Percentiles rank a stretch among this genome's conserved stretches.
These are phyloP conservation scores for Menidia menidia DNA, from an alignment of 2,797 vertebrate species.

Conservation along the genomic window DNA sequence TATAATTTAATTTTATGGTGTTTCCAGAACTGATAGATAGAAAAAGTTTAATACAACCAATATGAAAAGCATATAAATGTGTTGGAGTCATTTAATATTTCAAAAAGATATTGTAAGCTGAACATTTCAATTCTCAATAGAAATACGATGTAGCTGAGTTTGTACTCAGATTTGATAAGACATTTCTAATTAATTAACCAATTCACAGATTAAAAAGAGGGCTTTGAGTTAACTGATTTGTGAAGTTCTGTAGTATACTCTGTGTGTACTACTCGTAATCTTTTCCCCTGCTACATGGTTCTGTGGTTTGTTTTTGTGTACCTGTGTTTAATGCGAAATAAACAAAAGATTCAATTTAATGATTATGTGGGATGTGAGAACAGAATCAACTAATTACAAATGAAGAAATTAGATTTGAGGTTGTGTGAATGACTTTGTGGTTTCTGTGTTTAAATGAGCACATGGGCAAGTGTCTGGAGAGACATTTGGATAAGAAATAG, in stretches of 20 bases:
- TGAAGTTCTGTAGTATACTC: neutral
- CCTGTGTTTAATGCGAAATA: neutral
- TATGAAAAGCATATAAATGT: neutral
- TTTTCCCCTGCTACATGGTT: too few species aligned
- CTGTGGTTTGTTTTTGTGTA: neutral
- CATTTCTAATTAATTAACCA: neutral
- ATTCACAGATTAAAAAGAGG: neutral
- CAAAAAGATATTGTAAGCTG: neutral
- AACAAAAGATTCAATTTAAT: neutral
- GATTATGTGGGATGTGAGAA: neutral
- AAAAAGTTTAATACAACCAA: neutral
- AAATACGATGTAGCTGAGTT: neutral
- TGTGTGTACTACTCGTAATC: too few species aligned
- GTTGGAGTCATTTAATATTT: neutral
- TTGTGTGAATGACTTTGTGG: slow-evolving; percentile 1
- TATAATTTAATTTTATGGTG: too few species aligned
- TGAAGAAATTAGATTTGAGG: slow-evolving; percentile 1
- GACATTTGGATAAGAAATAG: neutral
- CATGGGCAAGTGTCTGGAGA: neutral
- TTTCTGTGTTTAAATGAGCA: slow-evolving; percentile 10
- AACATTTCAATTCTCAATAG: slow-evolving; percentile 3
- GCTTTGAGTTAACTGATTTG: neutral
- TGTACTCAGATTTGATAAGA: rapidly evolving
- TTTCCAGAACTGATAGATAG: too few species aligned
- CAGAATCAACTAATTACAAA: neutral